phyloP scores from a whole-genome alignment of 2,888 invertebrate genomes.

The Lochmaea crataegi region DNA sequence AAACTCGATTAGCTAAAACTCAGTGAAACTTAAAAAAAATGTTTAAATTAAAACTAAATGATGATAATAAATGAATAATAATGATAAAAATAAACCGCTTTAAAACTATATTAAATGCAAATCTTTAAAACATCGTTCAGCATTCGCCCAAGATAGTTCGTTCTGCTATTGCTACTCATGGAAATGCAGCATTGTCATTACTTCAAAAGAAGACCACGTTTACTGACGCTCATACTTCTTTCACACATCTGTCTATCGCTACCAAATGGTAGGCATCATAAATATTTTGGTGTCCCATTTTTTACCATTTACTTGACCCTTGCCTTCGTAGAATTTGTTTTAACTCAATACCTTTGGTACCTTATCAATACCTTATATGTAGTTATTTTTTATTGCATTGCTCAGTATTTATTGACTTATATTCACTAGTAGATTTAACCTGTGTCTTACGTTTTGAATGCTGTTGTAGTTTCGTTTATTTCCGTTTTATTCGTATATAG shows the following conservation, averaged over 20 bases:
- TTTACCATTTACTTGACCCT: constrained; percentile 34
- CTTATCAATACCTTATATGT: constrained; percentile 33
- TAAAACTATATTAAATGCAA: constrained; percentile 46
- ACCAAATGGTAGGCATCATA: constrained; percentile 63
- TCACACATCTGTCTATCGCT: constrained; percentile 66
- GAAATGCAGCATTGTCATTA: constrained; percentile 64
- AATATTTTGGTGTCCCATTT: constrained; percentile 44
- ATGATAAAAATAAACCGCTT: constrained; percentile 43
- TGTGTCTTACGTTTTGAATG: constrained; percentile 37
- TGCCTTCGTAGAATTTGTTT: constrained; percentile 39
- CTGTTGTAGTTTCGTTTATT: constrained; percentile 53
- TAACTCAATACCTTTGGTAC: constrained; percentile 22
- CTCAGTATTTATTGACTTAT: constrained; percentile 30
- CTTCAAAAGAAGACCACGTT: constrained; percentile 63
- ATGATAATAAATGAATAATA: constrained; percentile 44
- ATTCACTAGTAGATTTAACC: constrained; percentile 38
- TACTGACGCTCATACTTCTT: constrained; percentile 64
- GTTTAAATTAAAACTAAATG: constrained; percentile 40
- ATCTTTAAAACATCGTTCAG: constrained; percentile 52
- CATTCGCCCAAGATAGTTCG: constrained; percentile 61
- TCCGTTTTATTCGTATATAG: constrained; percentile 19
- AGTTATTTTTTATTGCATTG: constrained; percentile 42
- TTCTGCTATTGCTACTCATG: constrained; percentile 59
- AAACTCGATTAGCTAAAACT: constrained; percentile 44
- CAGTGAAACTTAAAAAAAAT: constrained; percentile 45